Evolutionary conservation across 2,888 invertebrate genomes (phyloP).

Genomic region (Tyria jacobaeae): DNA sequence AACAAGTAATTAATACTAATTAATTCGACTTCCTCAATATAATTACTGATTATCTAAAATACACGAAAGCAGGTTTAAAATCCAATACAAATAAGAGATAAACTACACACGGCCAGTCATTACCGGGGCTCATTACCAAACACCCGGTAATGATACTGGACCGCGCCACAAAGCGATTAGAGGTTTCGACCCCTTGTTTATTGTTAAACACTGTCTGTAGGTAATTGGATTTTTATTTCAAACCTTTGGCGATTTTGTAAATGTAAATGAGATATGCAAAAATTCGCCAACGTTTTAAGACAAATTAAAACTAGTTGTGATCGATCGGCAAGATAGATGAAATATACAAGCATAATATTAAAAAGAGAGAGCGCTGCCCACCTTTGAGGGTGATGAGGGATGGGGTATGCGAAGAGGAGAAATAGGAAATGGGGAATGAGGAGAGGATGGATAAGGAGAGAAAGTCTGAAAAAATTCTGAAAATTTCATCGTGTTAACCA

Average conservation of each 20-base stretch:
- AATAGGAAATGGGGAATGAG: no score
- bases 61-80: conserved; percentile 46
- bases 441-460: no score
- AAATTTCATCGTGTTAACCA: no score
- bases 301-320: no score
- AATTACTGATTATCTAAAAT: conserved; percentile 42
- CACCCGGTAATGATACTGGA: conserved; percentile 45
- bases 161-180: conserved; percentile 47
- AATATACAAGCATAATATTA: no score
- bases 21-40: conserved; percentile 27
- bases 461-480: no score
- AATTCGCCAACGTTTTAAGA: background rate
- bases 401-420: no score
- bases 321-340: no score
- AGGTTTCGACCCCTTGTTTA: conserved; percentile 50
- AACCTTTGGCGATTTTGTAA: background rate
- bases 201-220: conserved; percentile 29
- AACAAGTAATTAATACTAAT: conserved; percentile 2
- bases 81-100: conserved; percentile 45
- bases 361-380: no score
- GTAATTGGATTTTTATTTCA: conserved; percentile 46
- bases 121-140: conserved; percentile 50
- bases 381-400: no score
- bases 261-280: background rate
- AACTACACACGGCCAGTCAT: conserved; percentile 43